Conservation (phyloP, 2,888 invertebrate genomes). For the Neocrepidodera transversa region DNA sequence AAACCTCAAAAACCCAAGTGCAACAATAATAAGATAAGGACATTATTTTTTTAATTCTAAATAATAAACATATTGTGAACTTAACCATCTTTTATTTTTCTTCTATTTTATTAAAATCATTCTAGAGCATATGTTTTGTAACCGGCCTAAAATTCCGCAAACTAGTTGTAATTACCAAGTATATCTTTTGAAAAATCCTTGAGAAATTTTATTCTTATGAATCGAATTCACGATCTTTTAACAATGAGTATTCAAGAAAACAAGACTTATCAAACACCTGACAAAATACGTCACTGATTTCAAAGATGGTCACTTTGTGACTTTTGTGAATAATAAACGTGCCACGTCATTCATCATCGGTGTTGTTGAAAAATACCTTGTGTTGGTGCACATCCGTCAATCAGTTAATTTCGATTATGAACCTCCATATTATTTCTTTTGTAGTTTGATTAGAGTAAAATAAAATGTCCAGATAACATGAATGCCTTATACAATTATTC, state of each 20-base stretch:
- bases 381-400: conserved; percentile 3
- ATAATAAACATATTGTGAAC: too few relatives aligned
- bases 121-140: too few relatives aligned
- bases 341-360: conserved; percentile 15
- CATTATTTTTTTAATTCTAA: too few relatives aligned
- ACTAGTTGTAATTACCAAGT: background rate
- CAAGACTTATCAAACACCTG: conserved; percentile 24
- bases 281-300: conserved; percentile 16
- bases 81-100: too few relatives aligned
- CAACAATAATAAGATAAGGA: too few relatives aligned
- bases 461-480: too few relatives aligned
- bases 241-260: conserved; percentile 10
- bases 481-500: too few relatives aligned
- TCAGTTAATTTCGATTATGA: conserved; percentile 7
- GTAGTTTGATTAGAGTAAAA: conserved; percentile 10
- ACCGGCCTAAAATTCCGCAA: too few relatives aligned
- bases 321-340: background rate
- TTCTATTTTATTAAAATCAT: too few relatives aligned
- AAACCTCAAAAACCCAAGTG: too few relatives aligned
- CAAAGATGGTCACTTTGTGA: conserved; percentile 8
- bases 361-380: conserved; percentile 14
- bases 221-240: background rate
- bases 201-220: conserved; percentile 2
- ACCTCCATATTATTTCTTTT: conserved; percentile 18
- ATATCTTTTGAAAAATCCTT: conserved; percentile 8